These are phyloP conservation scores for Hucho hucho DNA, from an alignment of 2,113 vertebrate genomes.

Conservation along the genomic window DNA sequence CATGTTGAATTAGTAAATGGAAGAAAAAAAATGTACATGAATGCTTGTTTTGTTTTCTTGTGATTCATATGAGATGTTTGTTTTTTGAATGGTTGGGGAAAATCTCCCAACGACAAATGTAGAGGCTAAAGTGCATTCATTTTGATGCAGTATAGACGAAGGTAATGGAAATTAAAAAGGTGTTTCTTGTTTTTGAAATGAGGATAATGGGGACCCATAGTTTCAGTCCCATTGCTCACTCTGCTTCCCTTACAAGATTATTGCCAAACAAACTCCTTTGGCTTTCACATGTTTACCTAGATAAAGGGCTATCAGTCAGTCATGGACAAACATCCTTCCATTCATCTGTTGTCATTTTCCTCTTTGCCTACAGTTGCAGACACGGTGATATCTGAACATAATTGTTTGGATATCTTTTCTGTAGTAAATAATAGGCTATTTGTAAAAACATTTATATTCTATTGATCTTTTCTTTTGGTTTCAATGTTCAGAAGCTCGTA, in stretches of 20 bases:
- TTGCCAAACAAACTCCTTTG: slow-evolving; percentile 48
- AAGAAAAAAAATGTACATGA: neutral
- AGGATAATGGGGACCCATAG: slow-evolving; percentile 39
- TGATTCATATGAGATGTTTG: slow-evolving; percentile 7
- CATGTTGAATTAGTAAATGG: slow-evolving; percentile 24
- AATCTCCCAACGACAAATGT: slow-evolving; percentile 20
- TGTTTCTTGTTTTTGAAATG: slow-evolving; percentile 17
- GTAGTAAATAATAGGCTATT: slow-evolving; percentile 9
- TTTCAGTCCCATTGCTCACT: slow-evolving; percentile 9
- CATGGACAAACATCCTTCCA: slow-evolving; percentile 35
- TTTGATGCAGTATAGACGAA: slow-evolving; percentile 38
- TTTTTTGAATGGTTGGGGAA: slow-evolving; percentile 13
- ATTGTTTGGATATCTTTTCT: slow-evolving; percentile 22
- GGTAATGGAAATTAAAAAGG: neutral
- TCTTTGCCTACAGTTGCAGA: slow-evolving; percentile 40
- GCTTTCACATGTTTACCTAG: slow-evolving; percentile 57
- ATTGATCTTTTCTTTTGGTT: slow-evolving; percentile 14
- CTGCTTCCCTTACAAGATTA: slow-evolving; percentile 9
- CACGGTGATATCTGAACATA: slow-evolving; percentile 15
- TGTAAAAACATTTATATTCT: neutral
- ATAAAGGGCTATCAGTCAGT: slow-evolving; percentile 66
- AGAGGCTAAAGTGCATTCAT: slow-evolving; percentile 34
- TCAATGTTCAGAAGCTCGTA: slow-evolving; percentile 31
- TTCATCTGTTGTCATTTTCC: slow-evolving; percentile 24
- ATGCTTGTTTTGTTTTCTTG: slow-evolving; percentile 11